Evolutionary conservation across 1,140 invertebrate genomes (phyloP), one percentile per base, ranked within the genome.

Genomic region (Cheumatopsyche charites): DNA sequence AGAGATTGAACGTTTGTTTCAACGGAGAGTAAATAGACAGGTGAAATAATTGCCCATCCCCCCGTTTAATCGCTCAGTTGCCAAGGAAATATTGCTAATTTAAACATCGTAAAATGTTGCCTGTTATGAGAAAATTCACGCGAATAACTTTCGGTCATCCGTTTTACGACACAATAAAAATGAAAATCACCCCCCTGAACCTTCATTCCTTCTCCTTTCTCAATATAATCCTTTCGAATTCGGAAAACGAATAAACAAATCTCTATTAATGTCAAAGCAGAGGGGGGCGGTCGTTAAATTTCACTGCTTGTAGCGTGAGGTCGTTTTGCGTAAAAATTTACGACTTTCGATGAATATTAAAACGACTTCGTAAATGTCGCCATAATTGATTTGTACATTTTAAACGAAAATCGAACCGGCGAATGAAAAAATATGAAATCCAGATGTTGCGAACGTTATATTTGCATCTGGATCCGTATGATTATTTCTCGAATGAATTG

Each of bases 131-230:
- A 58, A 58, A 36, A 36, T 36, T 36, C 9, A 36, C 29, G 29
- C 29, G 29, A 36, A 58, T 47, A 15, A 47, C 43, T 47, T 47
- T 47, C 15, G 43, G 43, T 47, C 43, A 47, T 47, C 43, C 43
- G 43, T 58, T 58, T 58, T 58, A 58, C 55, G 55, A 58, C 55
- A 23, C 55, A 25, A 23, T 58, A 58, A 58, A 26, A 58, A 58
- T 58, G 21, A 58, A 23, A 58, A 21, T 58, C 55, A 58, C 55
- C 17, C 55, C 55, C 21, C 23, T 25, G 19, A 52, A 13, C 19
- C 4, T 58, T 12, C 55, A 11, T 12, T 23, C 55, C 55, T 13
- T 13, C 21, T 52, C 6, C 9, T 17, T 17, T 17, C 47, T 52
- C 19, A 17, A 17, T 52, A 52, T 52, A 52, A 52, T 52, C 55